These are phyloP conservation scores for Chrysomela aeneicollis DNA, from an alignment of 2,888 invertebrate species.

Conservation along the genomic window DNA sequence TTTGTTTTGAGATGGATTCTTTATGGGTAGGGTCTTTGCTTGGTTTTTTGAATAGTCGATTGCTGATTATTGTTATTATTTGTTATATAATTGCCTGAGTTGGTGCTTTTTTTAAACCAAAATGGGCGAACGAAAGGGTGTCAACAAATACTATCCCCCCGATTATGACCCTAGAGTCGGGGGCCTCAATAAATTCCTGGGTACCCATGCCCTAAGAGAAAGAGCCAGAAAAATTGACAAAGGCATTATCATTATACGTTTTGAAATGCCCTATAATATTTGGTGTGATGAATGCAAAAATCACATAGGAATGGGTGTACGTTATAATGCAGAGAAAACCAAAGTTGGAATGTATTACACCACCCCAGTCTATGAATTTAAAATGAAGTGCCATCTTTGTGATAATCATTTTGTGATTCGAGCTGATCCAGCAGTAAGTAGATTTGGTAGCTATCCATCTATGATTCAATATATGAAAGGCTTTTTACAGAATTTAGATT, in stretches of 20 bases:
- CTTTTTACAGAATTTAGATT: conserved; percentile 87
- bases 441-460: neutral
- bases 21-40: too few relatives aligned
- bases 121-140: conserved; percentile 98
- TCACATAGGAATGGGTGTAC: conserved; percentile 99
- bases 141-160: conserved; percentile 98
- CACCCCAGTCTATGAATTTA: conserved; percentile 96
- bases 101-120: conserved; percentile 48
- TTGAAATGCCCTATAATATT: conserved; percentile 99
- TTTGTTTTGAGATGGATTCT: too few relatives aligned
- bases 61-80: too few relatives aligned
- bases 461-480: conserved; percentile 13
- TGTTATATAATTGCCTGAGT: too few relatives aligned
- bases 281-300: conserved; percentile 99
- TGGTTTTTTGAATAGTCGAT: too few relatives aligned
- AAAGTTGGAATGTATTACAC: conserved; percentile 98
- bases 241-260: conserved; percentile 95
- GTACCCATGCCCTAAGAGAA: conserved; percentile 95
- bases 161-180: conserved; percentile 97
- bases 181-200: conserved; percentile 92
- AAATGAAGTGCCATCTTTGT: conserved; percentile 99
- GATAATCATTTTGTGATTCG: conserved; percentile 98
- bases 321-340: conserved; percentile 94
- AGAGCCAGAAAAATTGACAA: conserved; percentile 93
- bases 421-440: conserved; percentile 92